These are phyloP conservation scores for Euwallacea similis DNA, from an alignment of 1,140 invertebrate species.

Conservation along the genomic window DNA sequence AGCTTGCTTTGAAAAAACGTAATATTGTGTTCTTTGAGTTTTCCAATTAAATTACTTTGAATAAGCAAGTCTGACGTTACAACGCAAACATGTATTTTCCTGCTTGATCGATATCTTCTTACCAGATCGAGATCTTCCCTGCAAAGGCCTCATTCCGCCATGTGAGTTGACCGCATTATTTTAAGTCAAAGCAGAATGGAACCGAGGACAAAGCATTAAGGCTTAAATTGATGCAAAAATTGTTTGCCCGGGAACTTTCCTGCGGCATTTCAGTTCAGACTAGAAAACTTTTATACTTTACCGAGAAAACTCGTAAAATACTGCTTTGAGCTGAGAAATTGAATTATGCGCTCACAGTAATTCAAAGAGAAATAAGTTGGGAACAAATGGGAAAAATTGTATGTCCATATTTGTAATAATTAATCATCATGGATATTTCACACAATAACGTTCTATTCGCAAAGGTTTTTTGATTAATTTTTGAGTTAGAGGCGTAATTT, in stretches of 20 bases:
- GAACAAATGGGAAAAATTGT: too few species aligned
- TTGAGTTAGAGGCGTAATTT: too few species aligned
- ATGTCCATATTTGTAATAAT: too few species aligned
- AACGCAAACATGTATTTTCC: too few species aligned
- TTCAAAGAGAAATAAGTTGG: not conserved
- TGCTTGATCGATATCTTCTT: too few species aligned
- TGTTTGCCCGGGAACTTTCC: slow-evolving; percentile 20
- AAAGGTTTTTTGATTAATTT: too few species aligned
- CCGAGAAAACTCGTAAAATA: slow-evolving; percentile 23
- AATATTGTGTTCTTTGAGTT: slow-evolving; percentile 1
- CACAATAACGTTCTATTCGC: too few species aligned
- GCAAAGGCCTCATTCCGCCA: too few species aligned
- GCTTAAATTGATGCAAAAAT: slow-evolving; percentile 30
- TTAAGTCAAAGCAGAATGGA: slow-evolving; percentile 2
- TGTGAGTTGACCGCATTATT: not conserved
- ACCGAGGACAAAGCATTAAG: slow-evolving; percentile 17
- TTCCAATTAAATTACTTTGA: slow-evolving; percentile 1
- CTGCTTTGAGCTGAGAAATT: slow-evolving; percentile 20
- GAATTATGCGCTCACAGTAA: slow-evolving; percentile 17
- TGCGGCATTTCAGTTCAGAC: slow-evolving; percentile 11
- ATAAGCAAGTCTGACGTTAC: not conserved
- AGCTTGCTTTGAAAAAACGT: not conserved
- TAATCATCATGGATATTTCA: too few species aligned
- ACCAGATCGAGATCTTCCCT: too few species aligned
- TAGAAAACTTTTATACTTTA: slow-evolving; percentile 24